Conservation (phyloP, 2,888 invertebrate genomes). For the Andrena chrysosceles region DNA sequence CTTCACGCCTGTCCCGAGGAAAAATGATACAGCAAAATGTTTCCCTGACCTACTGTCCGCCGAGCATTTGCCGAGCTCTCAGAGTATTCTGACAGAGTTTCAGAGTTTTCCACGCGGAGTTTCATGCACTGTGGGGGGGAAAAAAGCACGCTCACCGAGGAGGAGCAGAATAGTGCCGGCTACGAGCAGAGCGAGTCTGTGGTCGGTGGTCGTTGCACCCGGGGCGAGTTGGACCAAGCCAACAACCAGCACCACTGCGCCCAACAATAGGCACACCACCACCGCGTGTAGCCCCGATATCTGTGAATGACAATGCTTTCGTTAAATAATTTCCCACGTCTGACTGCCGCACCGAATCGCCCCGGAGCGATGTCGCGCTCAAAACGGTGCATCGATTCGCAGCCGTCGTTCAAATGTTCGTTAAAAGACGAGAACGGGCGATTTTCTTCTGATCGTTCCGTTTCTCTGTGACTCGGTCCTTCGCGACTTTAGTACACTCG, state of each 20-base stretch:
- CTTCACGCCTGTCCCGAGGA: neutral
- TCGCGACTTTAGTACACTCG: too few species aligned
- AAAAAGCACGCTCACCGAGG: slow-evolving; percentile 84
- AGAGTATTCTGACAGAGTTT: slow-evolving; percentile 17
- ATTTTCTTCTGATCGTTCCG: too few species aligned
- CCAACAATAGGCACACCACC: slow-evolving; percentile 91
- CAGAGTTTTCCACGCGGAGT: slow-evolving; percentile 7
- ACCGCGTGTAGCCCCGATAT: slow-evolving; percentile 91
- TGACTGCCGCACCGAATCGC: neutral
- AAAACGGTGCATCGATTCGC: neutral
- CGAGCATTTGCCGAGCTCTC: neutral
- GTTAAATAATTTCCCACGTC: slow-evolving; percentile 21
- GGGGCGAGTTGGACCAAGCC: slow-evolving; percentile 92
- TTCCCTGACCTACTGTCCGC: slow-evolving; percentile 1
- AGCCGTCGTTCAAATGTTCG: neutral
- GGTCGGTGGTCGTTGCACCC: slow-evolving; percentile 91
- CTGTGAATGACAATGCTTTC: slow-evolving; percentile 82
- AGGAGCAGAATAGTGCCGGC: slow-evolving; percentile 88
- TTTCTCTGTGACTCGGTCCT: neutral
- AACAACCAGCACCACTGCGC: slow-evolving; percentile 91
- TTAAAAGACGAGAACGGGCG: neutral
- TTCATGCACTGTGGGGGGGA: neutral
- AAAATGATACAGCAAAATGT: neutral
- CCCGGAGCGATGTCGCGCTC: neutral
- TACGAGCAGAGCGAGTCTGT: slow-evolving; percentile 90